Evolutionary conservation across 2,797 vertebrate species (phyloP).

Genomic region (Sebastes minor): DNA sequence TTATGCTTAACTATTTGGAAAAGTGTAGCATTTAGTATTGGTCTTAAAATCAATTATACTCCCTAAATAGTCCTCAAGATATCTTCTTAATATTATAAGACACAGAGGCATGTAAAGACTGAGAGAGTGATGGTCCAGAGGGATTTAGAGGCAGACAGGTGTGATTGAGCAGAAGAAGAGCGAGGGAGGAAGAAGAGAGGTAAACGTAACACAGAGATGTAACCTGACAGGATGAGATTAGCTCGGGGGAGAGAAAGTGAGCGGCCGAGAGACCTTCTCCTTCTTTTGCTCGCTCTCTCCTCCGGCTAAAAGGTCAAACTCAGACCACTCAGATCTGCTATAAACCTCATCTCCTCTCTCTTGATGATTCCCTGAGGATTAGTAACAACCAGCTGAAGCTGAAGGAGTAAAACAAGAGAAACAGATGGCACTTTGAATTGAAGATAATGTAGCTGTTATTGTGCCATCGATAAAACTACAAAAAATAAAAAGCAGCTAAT

Average conservation of each 20-base stretch:
- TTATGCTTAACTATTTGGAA: too few species aligned
- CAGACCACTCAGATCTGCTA: neutral
- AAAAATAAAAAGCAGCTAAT: conserved; percentile 31
- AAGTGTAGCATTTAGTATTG: too few species aligned
- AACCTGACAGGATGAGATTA: neutral
- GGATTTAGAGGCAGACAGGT: too few species aligned
- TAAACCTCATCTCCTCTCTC: neutral
- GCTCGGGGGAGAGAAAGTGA: neutral
- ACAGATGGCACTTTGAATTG: conserved; percentile 38
- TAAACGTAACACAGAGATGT: neutral
- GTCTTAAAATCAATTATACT: too few species aligned
- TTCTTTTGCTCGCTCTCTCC: neutral
- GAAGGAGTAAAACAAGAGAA: conserved; percentile 3
- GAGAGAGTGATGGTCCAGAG: too few species aligned
- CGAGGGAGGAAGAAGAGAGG: too few species aligned
- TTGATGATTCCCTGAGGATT: neutral
- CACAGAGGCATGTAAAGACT: too few species aligned
- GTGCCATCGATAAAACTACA: conserved; percentile 15
- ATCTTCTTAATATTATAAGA: too few species aligned
- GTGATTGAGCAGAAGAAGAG: too few species aligned
- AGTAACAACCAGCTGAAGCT: conserved; percentile 4
- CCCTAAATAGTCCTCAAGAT: too few species aligned
- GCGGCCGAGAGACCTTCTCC: neutral
- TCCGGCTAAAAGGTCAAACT: neutral
- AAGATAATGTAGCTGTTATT: conserved; percentile 28